These are phyloP conservation scores for Romanogobio albipinnatus DNA, from an alignment of 2,113 vertebrate species.

Conservation along the genomic window DNA sequence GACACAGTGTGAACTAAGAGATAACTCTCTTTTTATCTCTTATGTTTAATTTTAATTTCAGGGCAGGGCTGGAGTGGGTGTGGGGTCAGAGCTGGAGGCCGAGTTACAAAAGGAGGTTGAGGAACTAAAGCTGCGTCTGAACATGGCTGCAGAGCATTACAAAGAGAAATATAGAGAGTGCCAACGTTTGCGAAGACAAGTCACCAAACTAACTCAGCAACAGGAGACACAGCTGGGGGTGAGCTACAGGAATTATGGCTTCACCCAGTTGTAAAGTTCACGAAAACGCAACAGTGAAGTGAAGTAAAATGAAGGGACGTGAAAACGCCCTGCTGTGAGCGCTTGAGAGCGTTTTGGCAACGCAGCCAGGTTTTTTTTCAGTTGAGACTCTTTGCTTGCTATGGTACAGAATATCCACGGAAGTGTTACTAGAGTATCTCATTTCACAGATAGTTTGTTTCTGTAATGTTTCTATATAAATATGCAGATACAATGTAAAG, in stretches of 20 bases:
- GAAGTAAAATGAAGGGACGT: no score
- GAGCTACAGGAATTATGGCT: conserved; percentile 58
- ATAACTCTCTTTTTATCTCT: not conserved
- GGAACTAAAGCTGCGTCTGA: conserved; percentile 94
- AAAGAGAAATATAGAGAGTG: conserved; percentile 98
- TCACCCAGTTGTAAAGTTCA: not conserved
- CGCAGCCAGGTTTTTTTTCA: no score
- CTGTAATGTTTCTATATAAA: no score
- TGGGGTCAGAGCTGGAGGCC: conserved; percentile 80
- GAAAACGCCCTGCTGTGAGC: no score
- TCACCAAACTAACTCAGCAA: conserved; percentile 81
- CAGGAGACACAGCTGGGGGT: conserved; percentile 76
- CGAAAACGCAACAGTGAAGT: not conserved
- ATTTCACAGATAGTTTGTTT: no score
- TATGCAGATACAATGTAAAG: no score
- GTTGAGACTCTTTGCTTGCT: no score
- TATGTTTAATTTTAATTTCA: conserved; percentile 52
- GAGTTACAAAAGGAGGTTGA: conserved; percentile 97
- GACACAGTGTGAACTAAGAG: not conserved
- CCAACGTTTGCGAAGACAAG: conserved; percentile 93
- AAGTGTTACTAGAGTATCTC: no score
- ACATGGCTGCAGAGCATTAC: conserved; percentile 98
- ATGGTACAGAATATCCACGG: no score
- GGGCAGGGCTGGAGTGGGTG: conserved; percentile 61
- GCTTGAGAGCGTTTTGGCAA: no score